Percentiles rank a stretch among this genome's conserved stretches.
phyloP scores from a whole-genome alignment of 2,797 vertebrate species.

The Enteromius paludinosus region DNA sequence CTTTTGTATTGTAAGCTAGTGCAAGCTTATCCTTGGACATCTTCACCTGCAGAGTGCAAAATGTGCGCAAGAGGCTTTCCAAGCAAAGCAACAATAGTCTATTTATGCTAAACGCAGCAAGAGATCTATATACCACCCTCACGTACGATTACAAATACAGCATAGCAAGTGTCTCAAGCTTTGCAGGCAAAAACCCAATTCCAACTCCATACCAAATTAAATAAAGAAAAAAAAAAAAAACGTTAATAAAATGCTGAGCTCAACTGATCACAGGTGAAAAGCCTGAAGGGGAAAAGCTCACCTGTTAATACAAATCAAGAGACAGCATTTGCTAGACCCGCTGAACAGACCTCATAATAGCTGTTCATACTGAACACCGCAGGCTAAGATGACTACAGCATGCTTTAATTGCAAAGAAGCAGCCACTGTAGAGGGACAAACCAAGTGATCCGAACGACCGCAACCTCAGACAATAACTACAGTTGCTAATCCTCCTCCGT shows the following conservation, averaged over 20 bases:
- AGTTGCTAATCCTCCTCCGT: constrained; percentile 83
- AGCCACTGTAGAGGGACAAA: constrained; percentile 78
- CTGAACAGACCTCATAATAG: constrained; percentile 76
- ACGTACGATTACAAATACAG: constrained; percentile 27
- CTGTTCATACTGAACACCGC: constrained; percentile 75
- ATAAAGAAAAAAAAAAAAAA: background rate
- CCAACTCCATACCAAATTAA: constrained; percentile 35
- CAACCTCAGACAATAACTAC: constrained; percentile 80
- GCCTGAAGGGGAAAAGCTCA: constrained; percentile 66
- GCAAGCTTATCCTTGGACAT: constrained; percentile 34
- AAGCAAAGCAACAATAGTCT: constrained; percentile 25
- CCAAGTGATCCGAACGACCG: constrained; percentile 77
- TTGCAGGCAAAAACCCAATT: constrained; percentile 36
- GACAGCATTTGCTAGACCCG: constrained; percentile 77
- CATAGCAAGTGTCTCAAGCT: background rate
- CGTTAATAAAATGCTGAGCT: constrained; percentile 70
- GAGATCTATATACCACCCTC: background rate
- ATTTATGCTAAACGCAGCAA: background rate
- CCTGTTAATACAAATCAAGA: constrained; percentile 79
- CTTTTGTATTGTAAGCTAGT: constrained; percentile 1
- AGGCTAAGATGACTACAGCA: constrained; percentile 72
- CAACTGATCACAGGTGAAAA: constrained; percentile 71
- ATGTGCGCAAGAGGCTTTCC: constrained; percentile 19
- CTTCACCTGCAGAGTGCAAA: constrained; percentile 36
- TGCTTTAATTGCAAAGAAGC: constrained; percentile 82